Evolutionary conservation across 1,140 invertebrate species (phyloP).

Genomic region (Telenomus remus): DNA sequence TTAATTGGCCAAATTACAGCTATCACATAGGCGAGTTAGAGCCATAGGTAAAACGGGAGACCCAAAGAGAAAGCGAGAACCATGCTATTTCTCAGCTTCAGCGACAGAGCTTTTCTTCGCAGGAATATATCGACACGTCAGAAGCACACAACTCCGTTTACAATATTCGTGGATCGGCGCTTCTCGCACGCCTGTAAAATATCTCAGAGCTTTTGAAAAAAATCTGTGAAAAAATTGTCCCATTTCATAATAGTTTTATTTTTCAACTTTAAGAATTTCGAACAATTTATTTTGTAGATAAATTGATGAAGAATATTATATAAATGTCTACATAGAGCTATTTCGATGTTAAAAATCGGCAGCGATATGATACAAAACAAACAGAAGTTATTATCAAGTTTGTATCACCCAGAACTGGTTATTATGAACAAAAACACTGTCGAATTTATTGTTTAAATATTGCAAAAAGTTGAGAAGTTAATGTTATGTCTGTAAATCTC

Average conservation of each 20-base stretch:
- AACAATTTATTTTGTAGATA: too few relatives aligned
- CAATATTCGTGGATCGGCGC: constrained; percentile 65
- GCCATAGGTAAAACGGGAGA: constrained; percentile 37
- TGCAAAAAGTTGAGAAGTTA: too few relatives aligned
- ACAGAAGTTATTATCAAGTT: too few relatives aligned
- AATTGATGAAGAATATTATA: too few relatives aligned
- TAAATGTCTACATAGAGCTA: too few relatives aligned
- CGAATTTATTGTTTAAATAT: too few relatives aligned
- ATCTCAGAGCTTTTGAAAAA: constrained; percentile 48
- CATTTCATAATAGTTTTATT: neutral
- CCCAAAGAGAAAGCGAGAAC: constrained; percentile 47
- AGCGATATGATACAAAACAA: too few relatives aligned
- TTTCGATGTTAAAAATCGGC: too few relatives aligned
- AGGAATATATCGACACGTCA: constrained; percentile 75
- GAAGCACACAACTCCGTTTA: constrained; percentile 70
- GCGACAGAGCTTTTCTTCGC: constrained; percentile 72
- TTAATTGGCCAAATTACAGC: constrained; percentile 33
- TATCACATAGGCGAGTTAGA: neutral
- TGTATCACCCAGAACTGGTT: too few relatives aligned
- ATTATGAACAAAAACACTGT: too few relatives aligned
- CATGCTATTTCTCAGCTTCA: constrained; percentile 75
- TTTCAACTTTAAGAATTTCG: too few relatives aligned
- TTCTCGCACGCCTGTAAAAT: constrained; percentile 55
- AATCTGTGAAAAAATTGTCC: constrained; percentile 36
- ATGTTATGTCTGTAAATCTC: too few relatives aligned